Evolutionary conservation across 2,113 vertebrate genomes (phyloP), one percentile per base, ranked within the genome.

Genomic region (Sceloporus undulatus): DNA sequence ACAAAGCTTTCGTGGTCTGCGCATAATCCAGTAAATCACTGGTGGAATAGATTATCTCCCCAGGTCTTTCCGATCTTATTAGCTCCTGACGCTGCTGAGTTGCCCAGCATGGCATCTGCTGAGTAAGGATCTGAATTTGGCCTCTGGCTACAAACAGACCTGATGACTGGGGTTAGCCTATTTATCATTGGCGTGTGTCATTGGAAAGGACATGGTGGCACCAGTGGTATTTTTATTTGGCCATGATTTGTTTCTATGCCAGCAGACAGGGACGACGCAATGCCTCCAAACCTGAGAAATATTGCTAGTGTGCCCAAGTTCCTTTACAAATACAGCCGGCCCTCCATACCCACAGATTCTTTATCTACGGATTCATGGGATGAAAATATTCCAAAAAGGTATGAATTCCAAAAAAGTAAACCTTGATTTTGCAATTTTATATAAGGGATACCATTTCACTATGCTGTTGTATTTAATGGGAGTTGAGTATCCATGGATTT

Each of bases 11-110:
- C 91, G 90, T 82, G 85, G 90, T 90, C 75, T 90, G 85, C 89
- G 92, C 84, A 89, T 89, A 48, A 91, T 94, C 88, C 92, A 92
- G 94, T 94, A 94, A 96, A 96, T 93, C 92, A 94, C 91, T 91
- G 91, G 90, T 74, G 10, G 81, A 82, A 38, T 52, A 88, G 91
- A 92, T 0, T 56, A 91, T 89, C 89, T 94, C 87, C 85, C 88
- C 87, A 77, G 89, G 85, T 90, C 89, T 10, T 68, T 38, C 89
- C 89, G 73, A 54, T 25, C 54, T 85, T 89, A 83, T 83, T 89
- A 85, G 4, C 85, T 78, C 85, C 84, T 80, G 71, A 87, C 87
- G 4, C 81, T 82, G 0, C 66, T 29, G 65, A 1, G 62, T 85
- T 92, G 68, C 52, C 3, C 82, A 40, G 85, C 68, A 9, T 23